Evolutionary conservation across 2,113 vertebrate genomes (phyloP).

Genomic region (Halcyon senegalensis): DNA sequence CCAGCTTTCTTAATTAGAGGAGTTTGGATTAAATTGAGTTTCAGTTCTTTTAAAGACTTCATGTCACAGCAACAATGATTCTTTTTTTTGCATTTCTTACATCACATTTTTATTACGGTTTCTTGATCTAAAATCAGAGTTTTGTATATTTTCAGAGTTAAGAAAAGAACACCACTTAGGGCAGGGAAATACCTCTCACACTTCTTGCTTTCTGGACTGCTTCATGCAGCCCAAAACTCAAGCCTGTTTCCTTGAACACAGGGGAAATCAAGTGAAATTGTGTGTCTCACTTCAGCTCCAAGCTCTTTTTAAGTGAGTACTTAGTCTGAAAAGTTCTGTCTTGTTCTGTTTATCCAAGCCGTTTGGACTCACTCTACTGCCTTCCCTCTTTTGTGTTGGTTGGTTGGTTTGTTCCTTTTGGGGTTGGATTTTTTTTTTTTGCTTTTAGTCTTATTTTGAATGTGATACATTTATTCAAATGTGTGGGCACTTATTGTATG

Average conservation of each 20-base stretch:
- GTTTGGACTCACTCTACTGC: neutral
- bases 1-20: neutral
- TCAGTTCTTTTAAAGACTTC: neutral
- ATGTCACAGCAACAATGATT: neutral
- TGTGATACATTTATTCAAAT: neutral
- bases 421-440: neutral
- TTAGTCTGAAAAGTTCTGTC: neutral
- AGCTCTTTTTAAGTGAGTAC: neutral
- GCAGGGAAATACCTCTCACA: neutral
- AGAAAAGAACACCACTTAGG: neutral
- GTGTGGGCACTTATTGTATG: neutral
- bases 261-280: neutral
- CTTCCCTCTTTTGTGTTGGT: neutral
- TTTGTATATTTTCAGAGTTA: neutral
- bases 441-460: neutral
- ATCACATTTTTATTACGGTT: neutral
- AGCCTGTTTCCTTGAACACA: neutral
- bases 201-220: neutral
- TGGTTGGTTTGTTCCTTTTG: neutral
- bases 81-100: neutral
- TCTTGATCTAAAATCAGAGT: neutral
- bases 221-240: neutral
- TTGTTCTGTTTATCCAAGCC: neutral
- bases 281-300: neutral
- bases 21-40: neutral